phyloP scores from a whole-genome alignment of 2,888 invertebrate species.

The Latrodectus hesperus region DNA sequence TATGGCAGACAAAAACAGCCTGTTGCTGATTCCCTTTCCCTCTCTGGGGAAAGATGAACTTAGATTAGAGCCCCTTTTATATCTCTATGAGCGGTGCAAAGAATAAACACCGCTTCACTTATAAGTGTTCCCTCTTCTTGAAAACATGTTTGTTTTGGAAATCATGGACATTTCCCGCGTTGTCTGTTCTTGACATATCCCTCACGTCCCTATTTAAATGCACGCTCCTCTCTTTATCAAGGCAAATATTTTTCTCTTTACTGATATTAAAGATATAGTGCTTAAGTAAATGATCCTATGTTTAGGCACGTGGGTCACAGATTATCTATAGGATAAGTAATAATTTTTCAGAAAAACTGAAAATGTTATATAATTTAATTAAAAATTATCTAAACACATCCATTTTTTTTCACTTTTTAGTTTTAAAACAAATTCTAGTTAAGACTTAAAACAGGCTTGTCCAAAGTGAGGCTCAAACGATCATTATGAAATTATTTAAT shows the following conservation, averaged over 20 bases:
- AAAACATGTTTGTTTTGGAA: not conserved
- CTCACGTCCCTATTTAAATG: not conserved
- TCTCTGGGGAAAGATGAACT: not conserved
- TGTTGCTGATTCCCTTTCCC: not conserved
- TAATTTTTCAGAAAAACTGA: too few relatives aligned
- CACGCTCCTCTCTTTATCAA: not conserved
- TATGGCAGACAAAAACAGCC: not conserved
- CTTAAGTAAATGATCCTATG: conserved; percentile 2
- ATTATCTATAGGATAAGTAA: not conserved
- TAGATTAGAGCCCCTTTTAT: too few relatives aligned
- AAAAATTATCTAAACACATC: too few relatives aligned
- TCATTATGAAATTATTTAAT: too few relatives aligned
- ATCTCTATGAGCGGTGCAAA: not conserved
- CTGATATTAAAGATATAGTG: too few relatives aligned
- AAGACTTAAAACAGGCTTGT: too few relatives aligned
- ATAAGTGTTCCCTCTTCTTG: not conserved
- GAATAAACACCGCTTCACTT: not conserved
- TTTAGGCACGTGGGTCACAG: not conserved
- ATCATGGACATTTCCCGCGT: not conserved
- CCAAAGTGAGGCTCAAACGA: too few relatives aligned
- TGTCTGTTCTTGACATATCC: too few relatives aligned
- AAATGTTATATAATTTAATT: too few relatives aligned
- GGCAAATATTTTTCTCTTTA: not conserved
- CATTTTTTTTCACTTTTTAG: too few relatives aligned
- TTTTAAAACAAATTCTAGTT: too few relatives aligned